Conservation (phyloP, 2,888 invertebrate species). For the Hydrotaea cyrtoneurina region DNA sequence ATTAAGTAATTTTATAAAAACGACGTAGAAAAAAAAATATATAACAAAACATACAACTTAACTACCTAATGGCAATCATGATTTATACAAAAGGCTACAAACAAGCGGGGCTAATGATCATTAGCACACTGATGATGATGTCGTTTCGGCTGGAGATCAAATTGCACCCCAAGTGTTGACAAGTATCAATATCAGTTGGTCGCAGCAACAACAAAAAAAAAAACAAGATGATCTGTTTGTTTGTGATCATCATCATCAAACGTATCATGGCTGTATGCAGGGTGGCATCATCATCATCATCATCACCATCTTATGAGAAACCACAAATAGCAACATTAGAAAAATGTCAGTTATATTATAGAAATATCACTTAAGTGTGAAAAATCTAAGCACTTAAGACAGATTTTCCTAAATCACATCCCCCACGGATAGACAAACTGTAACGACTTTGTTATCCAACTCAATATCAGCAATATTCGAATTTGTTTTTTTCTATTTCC, state of each 20-base stretch:
- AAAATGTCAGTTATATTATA: constrained; percentile 59
- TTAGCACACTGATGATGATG: background rate
- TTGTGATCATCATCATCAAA: constrained; percentile 3
- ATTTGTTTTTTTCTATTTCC: constrained; percentile 40
- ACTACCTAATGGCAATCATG: constrained; percentile 5
- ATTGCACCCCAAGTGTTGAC: constrained; percentile 33
- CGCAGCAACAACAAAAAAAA: background rate
- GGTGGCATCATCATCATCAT: background rate
- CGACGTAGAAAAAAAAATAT: constrained; percentile 32
- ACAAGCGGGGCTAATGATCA: constrained; percentile 4
- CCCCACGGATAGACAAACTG: constrained; percentile 15
- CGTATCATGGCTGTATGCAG: background rate
- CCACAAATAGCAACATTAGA: constrained; percentile 61
- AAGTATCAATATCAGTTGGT: constrained; percentile 18
- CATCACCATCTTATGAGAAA: constrained; percentile 36
- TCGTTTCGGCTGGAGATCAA: constrained; percentile 3
- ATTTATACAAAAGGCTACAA: background rate
- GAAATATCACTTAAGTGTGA: constrained; percentile 65
- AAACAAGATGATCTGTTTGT: background rate
- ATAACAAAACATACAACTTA: constrained; percentile 2
- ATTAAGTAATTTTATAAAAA: constrained; percentile 59
- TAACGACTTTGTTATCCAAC: constrained; percentile 23
- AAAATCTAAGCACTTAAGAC: constrained; percentile 28
- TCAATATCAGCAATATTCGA: constrained; percentile 20
- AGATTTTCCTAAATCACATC: constrained; percentile 39